Evolutionary conservation across 2,113 vertebrate genomes (phyloP).

Genomic region (Chionodraco myersi): DNA sequence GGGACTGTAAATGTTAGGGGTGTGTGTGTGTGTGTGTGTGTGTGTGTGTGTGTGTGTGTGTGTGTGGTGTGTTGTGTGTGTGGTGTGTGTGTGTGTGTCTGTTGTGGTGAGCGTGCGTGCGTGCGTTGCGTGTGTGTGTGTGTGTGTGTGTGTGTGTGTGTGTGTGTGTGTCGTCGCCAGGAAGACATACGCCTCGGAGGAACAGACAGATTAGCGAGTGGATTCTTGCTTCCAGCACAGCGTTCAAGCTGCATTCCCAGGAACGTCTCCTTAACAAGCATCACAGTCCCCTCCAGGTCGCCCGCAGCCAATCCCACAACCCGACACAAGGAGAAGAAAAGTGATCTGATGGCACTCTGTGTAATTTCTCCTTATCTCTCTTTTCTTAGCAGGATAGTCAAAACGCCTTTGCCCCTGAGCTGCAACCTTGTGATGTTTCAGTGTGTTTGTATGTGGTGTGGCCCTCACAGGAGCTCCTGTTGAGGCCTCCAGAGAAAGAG

Average conservation of each 20-base stretch:
- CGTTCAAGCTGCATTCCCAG: constrained; percentile 66
- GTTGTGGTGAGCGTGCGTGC: no score
- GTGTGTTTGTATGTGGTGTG: not conserved
- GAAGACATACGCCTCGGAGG: constrained; percentile 73
- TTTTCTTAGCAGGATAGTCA: constrained; percentile 14
- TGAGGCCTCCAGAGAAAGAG: constrained; percentile 40
- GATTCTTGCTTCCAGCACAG: constrained; percentile 65
- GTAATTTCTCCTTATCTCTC: constrained; percentile 26
- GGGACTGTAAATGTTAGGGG: constrained; percentile 30
- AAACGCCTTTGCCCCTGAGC: not conserved
- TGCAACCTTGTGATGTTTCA: constrained; percentile 23
- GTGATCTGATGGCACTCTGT: constrained; percentile 65
- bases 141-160: constrained; percentile 44
- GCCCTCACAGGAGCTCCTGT: constrained; percentile 30
- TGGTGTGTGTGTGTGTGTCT: constrained; percentile 45
- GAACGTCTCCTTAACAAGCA: constrained; percentile 75
- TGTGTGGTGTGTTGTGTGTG: constrained; percentile 46
- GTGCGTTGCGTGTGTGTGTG: constrained; percentile 48
- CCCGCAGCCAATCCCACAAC: constrained; percentile 49
- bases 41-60: not conserved
- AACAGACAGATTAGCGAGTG: constrained; percentile 79
- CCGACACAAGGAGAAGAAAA: constrained; percentile 50
- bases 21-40: constrained; percentile 33
- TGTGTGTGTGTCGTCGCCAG: constrained; percentile 56
- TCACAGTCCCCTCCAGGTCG: constrained; percentile 68